Percentiles rank a stretch among this genome's conserved stretches.
Evolutionary conservation across 2,113 vertebrate genomes (phyloP).

Genomic region (Scatophagus argus): DNA sequence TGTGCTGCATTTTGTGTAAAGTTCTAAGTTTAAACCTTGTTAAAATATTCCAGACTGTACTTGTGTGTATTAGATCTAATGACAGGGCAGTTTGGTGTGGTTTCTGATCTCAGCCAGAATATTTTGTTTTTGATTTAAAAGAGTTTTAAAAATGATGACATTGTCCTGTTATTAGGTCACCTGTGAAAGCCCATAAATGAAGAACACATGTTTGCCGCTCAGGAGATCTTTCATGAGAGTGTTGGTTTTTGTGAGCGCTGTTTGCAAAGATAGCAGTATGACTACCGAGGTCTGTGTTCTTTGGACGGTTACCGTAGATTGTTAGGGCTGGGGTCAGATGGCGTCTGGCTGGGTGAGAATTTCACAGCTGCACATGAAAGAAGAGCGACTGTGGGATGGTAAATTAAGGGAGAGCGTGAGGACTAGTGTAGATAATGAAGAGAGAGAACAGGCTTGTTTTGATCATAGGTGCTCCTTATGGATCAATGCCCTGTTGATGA

Average conservation of each 20-base stretch:
- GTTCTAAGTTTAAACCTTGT: neutral
- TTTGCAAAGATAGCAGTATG: slow-evolving; percentile 67
- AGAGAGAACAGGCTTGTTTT: slow-evolving; percentile 53
- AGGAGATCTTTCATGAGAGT: slow-evolving; percentile 44
- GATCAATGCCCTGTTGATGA: slow-evolving; percentile 41
- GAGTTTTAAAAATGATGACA: neutral
- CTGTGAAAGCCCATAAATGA: slow-evolving; percentile 35
- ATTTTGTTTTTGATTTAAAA: slow-evolving; percentile 10
- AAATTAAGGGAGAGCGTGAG: slow-evolving; percentile 26
- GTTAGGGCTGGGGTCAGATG: slow-evolving; percentile 61
- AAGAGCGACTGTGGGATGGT: slow-evolving; percentile 47
- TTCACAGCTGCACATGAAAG: slow-evolving; percentile 82
- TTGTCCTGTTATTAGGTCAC: slow-evolving; percentile 38
- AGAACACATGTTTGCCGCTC: slow-evolving; percentile 51
- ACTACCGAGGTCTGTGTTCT: slow-evolving; percentile 63
- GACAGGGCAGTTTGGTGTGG: neutral
- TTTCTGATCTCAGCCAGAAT: neutral
- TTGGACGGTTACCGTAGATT: slow-evolving; percentile 58
- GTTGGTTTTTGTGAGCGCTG: slow-evolving; percentile 45
- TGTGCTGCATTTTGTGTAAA: neutral
- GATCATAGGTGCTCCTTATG: slow-evolving; percentile 21
- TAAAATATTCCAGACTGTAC: neutral
- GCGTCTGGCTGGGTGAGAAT: slow-evolving; percentile 74
- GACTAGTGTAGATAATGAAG: slow-evolving; percentile 30
- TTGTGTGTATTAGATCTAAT: neutral